Evolutionary conservation across 2,113 vertebrate genomes (phyloP), one percentile per base, ranked within the genome.

Genomic region (Brachyhypopomus occidentalis): DNA sequence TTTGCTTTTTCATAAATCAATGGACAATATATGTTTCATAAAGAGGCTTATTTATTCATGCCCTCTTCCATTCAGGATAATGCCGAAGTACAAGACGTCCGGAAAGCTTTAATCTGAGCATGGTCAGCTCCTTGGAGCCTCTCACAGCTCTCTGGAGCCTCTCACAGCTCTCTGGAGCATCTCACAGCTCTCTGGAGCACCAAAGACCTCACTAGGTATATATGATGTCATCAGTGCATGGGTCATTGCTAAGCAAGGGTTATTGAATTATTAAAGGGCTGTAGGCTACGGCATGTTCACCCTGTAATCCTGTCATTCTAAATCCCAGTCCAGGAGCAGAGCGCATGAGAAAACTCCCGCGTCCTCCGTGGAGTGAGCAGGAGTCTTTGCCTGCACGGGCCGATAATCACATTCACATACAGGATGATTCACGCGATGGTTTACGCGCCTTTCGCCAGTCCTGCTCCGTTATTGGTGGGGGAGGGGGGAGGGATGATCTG

Each of bases 371-470:
- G 73, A 81, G 60, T 86, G 79, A 85, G 70, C 83, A 86, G 81
- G 76, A 77, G 59, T 74, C 38, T 70, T 56, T 75, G 59, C 56
- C 77, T 77, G 67, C 22, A 45, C 59, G 45, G 30, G 77, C 58
- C 67, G 75, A 78, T 83, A 83, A 84, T 87, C 55, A 80, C 83
- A 85, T 85, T 63, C 55, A 84, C 74, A 83, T 83, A 81, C 17
- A 74, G 52, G 55, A 85, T 89, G 86, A 86, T 85, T 89, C 86
- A 87, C 79, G 67, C 48, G 52, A 36, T 72, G 64, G 67, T 74
- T 80, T 78, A 64, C 79, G 52, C 64, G 78, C 55, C 71, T 78
- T 34, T 48, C 9, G 17, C 58, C 62, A 72, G 59, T 25, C 25
- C 66, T 19, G 58, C 67, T 66, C 41, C 58, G 77, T 85, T 84